Base-by-base conservation (phyloP, 2,888 invertebrate species). In the Digitonthophagus gazella region DNA sequence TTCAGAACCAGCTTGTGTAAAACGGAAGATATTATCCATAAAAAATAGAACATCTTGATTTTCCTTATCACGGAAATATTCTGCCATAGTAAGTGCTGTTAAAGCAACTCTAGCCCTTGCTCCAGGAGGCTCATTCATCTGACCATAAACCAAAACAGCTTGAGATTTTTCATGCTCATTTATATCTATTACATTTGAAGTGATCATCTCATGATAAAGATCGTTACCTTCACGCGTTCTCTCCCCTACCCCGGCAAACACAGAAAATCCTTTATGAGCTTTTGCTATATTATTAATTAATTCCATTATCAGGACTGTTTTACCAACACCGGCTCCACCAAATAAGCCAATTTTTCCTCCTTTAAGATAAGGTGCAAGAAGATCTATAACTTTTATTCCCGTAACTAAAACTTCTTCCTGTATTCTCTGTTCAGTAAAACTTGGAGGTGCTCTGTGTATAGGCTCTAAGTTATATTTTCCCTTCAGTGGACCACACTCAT, bases 61-160 rank as follows among this genome's bases (percentile, higher is more conserved):
- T 83, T 96, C 94, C 80, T 93, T 90, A 82, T 97, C 96, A 76
- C 96, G 89, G 92, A 96, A 96, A 84, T 96, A 93, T 82, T 96
- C 96, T 16, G 96, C 96, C 20, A 97, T 91, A 2, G 96, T 96
- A 68, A 97, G 86, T 72, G 95, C 96, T 71, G 96, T 95, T 74
- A 97, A 85, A 66, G 96, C 96, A 16, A 97, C 96, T 80, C 96
- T 91, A 64, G 96, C 95, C 79, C 96, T 89, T 16, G 96, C 96
- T 68, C 96, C 96, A 73, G 96, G 96, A 2, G 96, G 96, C 84
- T 97, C 96, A 83, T 97, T 96, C 96, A 96, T 96, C 84, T 96
- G 96, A 72, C 96, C 96, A 82, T 96, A 97, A 69, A 96, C 96
- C 68, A 96, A 86, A 4, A 95, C 91, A 82, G 95, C 95, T 87